Evolutionary conservation across 2,797 vertebrate genomes (phyloP), one percentile per base, ranked within the genome.

Genomic region (Bovichtus diacanthus): DNA sequence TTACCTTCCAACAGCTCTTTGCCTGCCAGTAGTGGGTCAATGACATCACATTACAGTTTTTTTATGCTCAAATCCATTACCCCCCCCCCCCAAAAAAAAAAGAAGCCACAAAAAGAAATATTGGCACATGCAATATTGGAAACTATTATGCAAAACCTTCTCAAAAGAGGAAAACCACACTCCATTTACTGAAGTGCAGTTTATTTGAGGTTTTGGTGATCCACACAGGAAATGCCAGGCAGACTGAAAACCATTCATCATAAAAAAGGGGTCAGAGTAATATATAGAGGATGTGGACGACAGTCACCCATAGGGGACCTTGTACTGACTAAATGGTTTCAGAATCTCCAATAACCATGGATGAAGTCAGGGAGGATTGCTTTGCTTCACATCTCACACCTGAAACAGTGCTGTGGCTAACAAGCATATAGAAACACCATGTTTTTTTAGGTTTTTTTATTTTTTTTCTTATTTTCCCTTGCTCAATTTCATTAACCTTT

Each of bases 401-500:
- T 51, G 27, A 47, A 43, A 64, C 75, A 38, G 5, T 21, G 4
- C 25, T 61, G 43, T 1, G 12, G 11, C 44, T 44, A 65, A 69
- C 43, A 31, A 49, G 10, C 31, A n/a, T 2, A 36, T 2, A 38
- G n/a, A 34, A 31, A 34, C 31, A 27, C 27, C 27, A 27, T 5
- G 27, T 31, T 34, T 34, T 34, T 34, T 34, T 34, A 43, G n/a
- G n/a, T 36, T 54, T 58, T 58, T 21, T 83, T 69, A 53, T 67
- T 36, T 54, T 58, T 58, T 21, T 83, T 69, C 53, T 67, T 80
- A 59, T 83, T 76, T 68, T 78, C 56, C 58, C 39, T 59, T 23
- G 53, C 59, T 83, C 47, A 58, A 47, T 85, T 70, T 74, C 83
- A 86, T 89, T 90, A 90, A 87, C 89, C 90, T 90, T 91, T 87